Conservation (phyloP, 2,113 vertebrate genomes). For the Myotis brandtii region DNA sequence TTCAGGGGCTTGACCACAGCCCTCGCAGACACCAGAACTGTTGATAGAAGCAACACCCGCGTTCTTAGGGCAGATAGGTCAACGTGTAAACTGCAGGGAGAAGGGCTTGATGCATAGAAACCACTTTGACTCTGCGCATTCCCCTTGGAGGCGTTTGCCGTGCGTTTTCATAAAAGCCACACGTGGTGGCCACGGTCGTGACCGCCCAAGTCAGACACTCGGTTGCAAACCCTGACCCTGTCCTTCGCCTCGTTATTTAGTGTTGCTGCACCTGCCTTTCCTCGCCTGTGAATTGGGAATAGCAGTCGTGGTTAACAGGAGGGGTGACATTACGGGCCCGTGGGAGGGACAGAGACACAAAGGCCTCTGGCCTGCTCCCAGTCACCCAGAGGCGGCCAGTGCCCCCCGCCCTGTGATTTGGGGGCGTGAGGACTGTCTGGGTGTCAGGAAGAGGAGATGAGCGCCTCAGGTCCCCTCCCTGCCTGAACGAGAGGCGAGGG, state of each 20-base stretch:
- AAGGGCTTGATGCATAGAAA: neutral
- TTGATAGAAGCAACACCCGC: neutral
- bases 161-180: neutral
- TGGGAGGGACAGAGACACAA: too few species aligned
- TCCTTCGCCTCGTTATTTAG: neutral
- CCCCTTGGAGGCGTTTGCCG: neutral
- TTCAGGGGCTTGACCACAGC: neutral
- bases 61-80: neutral
- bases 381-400: too few species aligned
- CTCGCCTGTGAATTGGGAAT: neutral
- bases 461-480: too few species aligned
- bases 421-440: too few species aligned
- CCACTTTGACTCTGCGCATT: neutral
- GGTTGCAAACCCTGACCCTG: neutral
- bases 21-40: neutral
- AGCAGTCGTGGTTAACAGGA: fast-evolving
- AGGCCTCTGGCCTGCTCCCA: too few species aligned
- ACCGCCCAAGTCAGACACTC: neutral
- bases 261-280: neutral
- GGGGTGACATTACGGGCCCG: too few species aligned
- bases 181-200: too few species aligned
- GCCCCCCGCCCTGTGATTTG: too few species aligned
- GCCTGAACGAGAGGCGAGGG: too few species aligned
- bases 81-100: neutral
- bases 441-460: too few species aligned